Evolutionary conservation across 2,113 vertebrate genomes (phyloP).

Genomic region (Pao palembangensis): DNA sequence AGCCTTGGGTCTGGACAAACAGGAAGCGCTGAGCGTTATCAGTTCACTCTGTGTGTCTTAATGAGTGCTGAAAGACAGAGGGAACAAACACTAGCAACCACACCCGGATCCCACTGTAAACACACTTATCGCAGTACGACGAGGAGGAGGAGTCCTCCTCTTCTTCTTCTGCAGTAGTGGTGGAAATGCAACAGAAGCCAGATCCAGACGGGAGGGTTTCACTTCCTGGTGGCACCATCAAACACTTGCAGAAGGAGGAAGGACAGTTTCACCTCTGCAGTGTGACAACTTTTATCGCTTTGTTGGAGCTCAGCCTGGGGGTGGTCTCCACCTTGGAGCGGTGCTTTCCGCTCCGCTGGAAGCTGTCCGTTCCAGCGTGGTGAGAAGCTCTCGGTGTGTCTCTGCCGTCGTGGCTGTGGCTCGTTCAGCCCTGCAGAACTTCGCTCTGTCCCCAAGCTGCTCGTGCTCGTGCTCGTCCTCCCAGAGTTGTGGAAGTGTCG

Average conservation of each 20-base stretch:
- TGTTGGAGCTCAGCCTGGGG: neutral
- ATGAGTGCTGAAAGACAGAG: conserved; percentile 46
- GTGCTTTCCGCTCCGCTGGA: conserved; percentile 68
- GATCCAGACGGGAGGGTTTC: conserved; percentile 25
- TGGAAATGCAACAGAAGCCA: conserved; percentile 20
- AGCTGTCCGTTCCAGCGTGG: conserved; percentile 55
- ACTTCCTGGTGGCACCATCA: conserved; percentile 24
- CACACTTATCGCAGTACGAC: conserved; percentile 34
- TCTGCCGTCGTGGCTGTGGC: conserved; percentile 6
- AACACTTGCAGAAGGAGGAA: no score
- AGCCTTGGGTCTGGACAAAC: conserved; percentile 46
- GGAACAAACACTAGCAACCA: conserved; percentile 35
- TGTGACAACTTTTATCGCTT: neutral
- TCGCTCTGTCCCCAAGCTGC: no score
- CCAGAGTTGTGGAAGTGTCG: no score
- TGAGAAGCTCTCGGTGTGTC: conserved; percentile 22
- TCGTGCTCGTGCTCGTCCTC: no score
- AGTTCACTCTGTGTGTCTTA: conserved; percentile 46
- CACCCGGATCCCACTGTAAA: conserved; percentile 60
- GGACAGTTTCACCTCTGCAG: no score
- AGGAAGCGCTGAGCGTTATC: conserved; percentile 69
- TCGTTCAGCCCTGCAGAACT: conserved; percentile 14
- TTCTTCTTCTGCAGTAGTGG: no score
- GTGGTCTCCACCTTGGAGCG: conserved; percentile 53
- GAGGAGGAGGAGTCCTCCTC: conserved; percentile 11